Percentiles rank a stretch among this genome's conserved stretches.
phyloP scores from a whole-genome alignment of 2,113 vertebrate genomes.

The Sylvietta virens region DNA sequence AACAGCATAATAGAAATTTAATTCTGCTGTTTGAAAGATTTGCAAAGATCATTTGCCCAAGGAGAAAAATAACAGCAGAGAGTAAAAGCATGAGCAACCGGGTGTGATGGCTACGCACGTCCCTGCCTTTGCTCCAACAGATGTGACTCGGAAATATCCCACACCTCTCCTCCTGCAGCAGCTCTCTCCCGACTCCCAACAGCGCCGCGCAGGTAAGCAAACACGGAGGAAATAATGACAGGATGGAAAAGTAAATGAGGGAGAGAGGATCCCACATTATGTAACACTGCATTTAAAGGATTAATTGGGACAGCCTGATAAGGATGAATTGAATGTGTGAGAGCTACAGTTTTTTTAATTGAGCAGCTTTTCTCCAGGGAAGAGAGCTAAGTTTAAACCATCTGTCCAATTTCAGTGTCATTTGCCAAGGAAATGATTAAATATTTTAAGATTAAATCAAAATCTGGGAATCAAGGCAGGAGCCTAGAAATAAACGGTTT shows the following conservation, averaged over 20 bases:
- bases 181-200: not conserved
- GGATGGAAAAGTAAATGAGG: constrained; percentile 25
- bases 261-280: constrained; percentile 10
- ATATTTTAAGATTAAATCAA: constrained; percentile 57
- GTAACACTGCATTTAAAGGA: constrained; percentile 36
- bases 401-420: constrained; percentile 62
- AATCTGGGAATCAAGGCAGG: not conserved
- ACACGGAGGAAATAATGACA: not conserved
- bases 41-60: not conserved
- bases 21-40: not conserved
- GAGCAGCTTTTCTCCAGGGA: constrained; percentile 58
- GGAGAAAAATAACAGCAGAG: not conserved
- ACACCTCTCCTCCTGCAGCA: not conserved
- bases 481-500: not conserved
- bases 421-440: constrained; percentile 61
- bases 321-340: constrained; percentile 50
- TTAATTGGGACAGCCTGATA: constrained; percentile 61
- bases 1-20: not conserved
- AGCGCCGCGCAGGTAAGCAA: not conserved
- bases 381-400: constrained; percentile 58
- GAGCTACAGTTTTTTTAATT: constrained; percentile 57
- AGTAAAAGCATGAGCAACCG: not conserved
- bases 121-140: not conserved
- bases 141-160: not conserved
- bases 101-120: rapidly evolving